Evolutionary conservation across 2,113 vertebrate species (phyloP).

Genomic region (Formicarius rufipectus): DNA sequence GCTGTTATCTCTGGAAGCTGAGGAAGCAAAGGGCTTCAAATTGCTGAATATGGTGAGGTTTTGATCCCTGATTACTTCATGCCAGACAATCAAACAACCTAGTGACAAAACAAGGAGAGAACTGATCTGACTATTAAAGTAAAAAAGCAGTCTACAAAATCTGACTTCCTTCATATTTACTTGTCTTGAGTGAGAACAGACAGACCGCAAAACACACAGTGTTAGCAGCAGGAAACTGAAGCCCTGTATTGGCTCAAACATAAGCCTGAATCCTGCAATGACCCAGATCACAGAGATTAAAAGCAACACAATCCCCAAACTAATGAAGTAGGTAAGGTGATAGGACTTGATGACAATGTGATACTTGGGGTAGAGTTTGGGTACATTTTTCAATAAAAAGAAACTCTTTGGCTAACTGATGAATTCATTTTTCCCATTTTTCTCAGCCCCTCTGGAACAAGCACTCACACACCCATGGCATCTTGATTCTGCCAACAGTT

Average conservation of each 20-base stretch:
- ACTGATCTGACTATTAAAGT: not conserved
- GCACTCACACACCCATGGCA: fast-evolving
- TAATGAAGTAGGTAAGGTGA: conserved; percentile 26
- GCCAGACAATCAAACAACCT: not conserved
- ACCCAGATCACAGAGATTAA: conserved; percentile 52
- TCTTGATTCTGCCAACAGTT: not conserved
- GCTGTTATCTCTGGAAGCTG: not conserved
- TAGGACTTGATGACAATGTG: not conserved
- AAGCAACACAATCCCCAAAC: not conserved
- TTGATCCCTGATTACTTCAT: not conserved
- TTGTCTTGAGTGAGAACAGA: not conserved
- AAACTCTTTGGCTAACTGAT: not conserved
- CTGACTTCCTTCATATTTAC: not conserved
- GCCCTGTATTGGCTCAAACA: not conserved
- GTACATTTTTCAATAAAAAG: not conserved
- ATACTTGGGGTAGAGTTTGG: not conserved
- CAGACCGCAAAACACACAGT: not conserved
- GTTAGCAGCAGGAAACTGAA: not conserved
- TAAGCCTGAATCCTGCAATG: conserved; percentile 12
- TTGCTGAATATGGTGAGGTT: not conserved
- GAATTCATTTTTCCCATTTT: not conserved
- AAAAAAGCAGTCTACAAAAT: not conserved
- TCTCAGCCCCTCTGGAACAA: not conserved
- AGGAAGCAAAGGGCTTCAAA: not conserved
- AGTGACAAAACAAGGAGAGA: not conserved